Evolutionary conservation across 2,888 invertebrate species (phyloP), one percentile per base, ranked within the genome.

Genomic region (Lypha dubia): DNA sequence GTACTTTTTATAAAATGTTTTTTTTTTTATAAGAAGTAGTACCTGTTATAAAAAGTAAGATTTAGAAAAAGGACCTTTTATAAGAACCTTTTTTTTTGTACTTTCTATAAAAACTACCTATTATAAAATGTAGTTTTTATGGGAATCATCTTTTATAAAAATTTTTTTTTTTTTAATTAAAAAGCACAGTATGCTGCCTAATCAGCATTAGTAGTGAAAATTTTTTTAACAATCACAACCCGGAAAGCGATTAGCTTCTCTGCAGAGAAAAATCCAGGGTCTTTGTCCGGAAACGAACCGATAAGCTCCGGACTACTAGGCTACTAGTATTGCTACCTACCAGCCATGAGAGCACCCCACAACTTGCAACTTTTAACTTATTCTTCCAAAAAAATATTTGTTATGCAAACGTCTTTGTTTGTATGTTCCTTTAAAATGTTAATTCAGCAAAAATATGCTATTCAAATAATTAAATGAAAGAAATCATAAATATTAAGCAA

Each of bases 401-500:
- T n/a, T n/a, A n/a, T n/a, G 38, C 3, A 44, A 44, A 44, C 38
- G 3, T 28, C 3, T 28, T n/a, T n/a, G 44, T 44, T 4, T n/a
- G 20, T 20, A 20, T 20, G 20, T 20, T 20, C 6, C 8, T 22
- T 70, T 41, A 49, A 17, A 17, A 32, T 11, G 35, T 51, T n/a
- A 15, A 32, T 58, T 8, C 15, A n/a, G 32, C n/a, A 49, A 74
- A 51, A 15, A 62, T 60, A 73, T 1, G 28, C 8, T 15, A 15
- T 49, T 44, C 22, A 49, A 49, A 49, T 49, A 22, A 49, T 62
- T 60, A 62, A 38, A 20, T 1, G 2, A 65, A 46, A 35, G 4
- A 38, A 11, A 60, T 44, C 35, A 74, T n/a, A 51, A 41, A 38
- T 51, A 53, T 41, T 65, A 44, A 44, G 44, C 65, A 46, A 65